Base-by-base conservation (phyloP, 1,140 invertebrate species). In the Helicoverpa armigera region DNA sequence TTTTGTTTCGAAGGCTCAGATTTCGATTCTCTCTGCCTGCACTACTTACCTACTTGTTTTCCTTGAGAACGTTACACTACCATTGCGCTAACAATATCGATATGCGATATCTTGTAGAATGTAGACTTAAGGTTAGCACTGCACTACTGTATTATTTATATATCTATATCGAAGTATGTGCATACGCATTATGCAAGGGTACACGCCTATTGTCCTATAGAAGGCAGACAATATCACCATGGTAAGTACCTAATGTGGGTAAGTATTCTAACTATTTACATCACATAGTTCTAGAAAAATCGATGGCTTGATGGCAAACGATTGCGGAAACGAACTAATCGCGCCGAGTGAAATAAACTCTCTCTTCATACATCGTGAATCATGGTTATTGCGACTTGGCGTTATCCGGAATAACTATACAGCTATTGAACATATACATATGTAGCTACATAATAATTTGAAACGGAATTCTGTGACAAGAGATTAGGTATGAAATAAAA, bases 61-160 rank as follows among this genome's bases (percentile, higher is more conserved):
- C 75, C 75, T 77, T 77, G 75, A 77, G 23, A 53, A 67, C 16
- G 51, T 56, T 67, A 63, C 61, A 77, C 75, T 67, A 16, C 31
- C 58, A 54, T 67, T 29, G 75, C 58, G 74, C 74, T 79, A 61
- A 79, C 60, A 70, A 79, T 60, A 79, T 14, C 67, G 77, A 79
- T 79, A 79, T 53, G 77, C 65, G 67, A 79, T 79, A 79, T 67
- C 65, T 79, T 70, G 67, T 79, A 61, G 61, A 82, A 61, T 79
- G 81, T 69, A 75, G 75, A 79, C 67, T 35, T 79, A 79, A 79
- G 54, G 77, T 70, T 67, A 72, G 43, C 61, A 16, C 29, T 50
- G 35, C 31, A 61, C 54, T 3, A 48, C 14, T 16, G 13, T 18
- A 43, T n/a, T 60, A 48, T 5, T 5, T 50, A 50, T 43, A 2